Conservation (phyloP, 2,113 vertebrate genomes). For the Aegithalos caudatus region DNA sequence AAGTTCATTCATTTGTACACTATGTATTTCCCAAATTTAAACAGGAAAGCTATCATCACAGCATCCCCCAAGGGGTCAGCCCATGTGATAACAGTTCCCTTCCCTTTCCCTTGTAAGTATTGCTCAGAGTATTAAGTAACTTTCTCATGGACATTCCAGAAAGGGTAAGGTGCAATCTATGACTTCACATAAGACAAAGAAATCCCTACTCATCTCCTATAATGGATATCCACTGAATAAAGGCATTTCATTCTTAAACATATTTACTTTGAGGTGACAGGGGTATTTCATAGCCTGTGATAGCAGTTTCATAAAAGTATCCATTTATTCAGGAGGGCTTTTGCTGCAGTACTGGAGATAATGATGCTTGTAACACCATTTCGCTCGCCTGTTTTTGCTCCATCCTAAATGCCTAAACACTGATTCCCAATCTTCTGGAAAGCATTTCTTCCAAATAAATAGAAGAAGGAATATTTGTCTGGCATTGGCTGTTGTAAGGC, state of each 20-base stretch:
- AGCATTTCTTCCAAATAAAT: neutral
- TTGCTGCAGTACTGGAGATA: neutral
- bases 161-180: neutral
- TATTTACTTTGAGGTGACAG: neutral
- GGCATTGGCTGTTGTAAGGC: neutral
- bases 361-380: neutral
- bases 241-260: neutral
- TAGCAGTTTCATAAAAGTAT: neutral
- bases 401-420: neutral
- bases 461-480: neutral
- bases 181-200: neutral
- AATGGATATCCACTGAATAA: neutral
- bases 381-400: neutral
- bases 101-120: neutral
- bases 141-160: slow-evolving; percentile 8
- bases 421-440: neutral
- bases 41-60: slow-evolving; percentile 27
- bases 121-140: neutral
- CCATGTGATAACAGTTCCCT: slow-evolving; percentile 15
- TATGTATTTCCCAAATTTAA: slow-evolving; percentile 42
- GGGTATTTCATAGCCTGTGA: neutral
- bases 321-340: neutral
- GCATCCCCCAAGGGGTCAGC: neutral
- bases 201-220: neutral
- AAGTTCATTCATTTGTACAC: slow-evolving; percentile 15